Base-by-base conservation (phyloP, 1,140 invertebrate species). In the Ruditapes philippinarum region DNA sequence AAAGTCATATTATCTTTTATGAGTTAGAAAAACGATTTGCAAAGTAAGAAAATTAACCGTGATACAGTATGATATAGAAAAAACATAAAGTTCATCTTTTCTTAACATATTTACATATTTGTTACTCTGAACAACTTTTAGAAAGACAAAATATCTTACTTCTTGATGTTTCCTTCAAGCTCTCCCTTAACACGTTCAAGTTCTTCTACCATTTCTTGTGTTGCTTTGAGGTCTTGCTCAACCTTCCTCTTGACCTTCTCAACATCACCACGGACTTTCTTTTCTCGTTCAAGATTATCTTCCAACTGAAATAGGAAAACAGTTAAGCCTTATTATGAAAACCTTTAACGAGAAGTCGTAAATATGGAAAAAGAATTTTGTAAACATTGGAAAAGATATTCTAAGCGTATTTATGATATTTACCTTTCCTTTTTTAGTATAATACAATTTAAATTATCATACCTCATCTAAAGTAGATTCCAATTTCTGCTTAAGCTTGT, bases 181-280 rank as follows among this genome's bases (percentile, higher is more conserved):
- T 99, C 99, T 96, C 99, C 98, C 96, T 99, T 99, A 97, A 98
- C 98, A 95, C 98, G 97, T 96, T 99, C 99, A 94, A 99, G 97
- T 96, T 99, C 99, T 93, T 98, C 97, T 70, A 99, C 98, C 91
- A 98, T 98, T 97, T 99, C 99, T 96, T 99, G 99, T 88, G 99
- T 99, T 79, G 99, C 97, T 96, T 99, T 99, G 93, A 99, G 97
- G 96, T 99, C 99, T 91, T 98, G 98, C 96, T 99, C 99, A 94
- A 99, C 88, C 92, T 97, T 97, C 96, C 98, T 97, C 97, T 97
- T 99, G 94, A 97, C 97, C 97, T 99, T 99, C 96, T 99, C 99
- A 95, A 99, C 98, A 96, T 99, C 99, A 94, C 98, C 98, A 93
- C 97, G 98, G 90, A 99, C 97, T 97, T 99, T 99, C 98, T 99